A percentile compares a stretch with the other conserved stretches of the same genome.
Conservation (phyloP, 2,113 vertebrate genomes). For the Notarius quadriscutis region DNA sequence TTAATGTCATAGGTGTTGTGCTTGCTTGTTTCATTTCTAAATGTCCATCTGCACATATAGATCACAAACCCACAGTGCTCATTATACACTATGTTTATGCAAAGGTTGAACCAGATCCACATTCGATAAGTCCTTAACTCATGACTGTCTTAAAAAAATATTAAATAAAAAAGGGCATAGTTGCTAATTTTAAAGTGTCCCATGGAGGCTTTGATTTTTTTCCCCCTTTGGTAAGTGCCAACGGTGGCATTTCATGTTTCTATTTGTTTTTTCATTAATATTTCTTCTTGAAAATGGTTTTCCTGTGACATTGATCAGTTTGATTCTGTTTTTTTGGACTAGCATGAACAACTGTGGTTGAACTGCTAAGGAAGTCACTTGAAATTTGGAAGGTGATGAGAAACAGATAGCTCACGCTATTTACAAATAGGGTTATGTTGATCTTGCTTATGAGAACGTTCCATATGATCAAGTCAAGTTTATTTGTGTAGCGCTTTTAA, state of each 20-base stretch:
- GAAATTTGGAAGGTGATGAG: neutral
- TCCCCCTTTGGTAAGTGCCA: neutral
- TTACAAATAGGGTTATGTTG: neutral
- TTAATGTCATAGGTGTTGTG: neutral
- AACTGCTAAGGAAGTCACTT: neutral
- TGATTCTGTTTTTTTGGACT: neutral
- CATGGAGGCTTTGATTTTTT: neutral
- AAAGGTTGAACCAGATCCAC: neutral
- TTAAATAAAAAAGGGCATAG: neutral
- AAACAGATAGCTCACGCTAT: neutral
- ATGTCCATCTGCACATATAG: neutral
- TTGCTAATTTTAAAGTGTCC: neutral
- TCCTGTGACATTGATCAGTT: neutral
- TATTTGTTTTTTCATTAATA: neutral
- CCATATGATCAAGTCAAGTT: neutral
- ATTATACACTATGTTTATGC: constrained; percentile 1
- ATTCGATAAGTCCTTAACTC: neutral
- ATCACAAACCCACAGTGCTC: neutral
- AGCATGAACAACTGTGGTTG: neutral
- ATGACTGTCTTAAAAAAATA: neutral
- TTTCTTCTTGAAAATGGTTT: neutral
- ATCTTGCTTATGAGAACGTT: neutral
- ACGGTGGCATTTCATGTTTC: neutral
- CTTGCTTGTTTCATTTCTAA: neutral
- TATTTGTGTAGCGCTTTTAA: too few relatives aligned